Base-by-base conservation (phyloP, 2,113 vertebrate species). In the Eleginops maclovinus region DNA sequence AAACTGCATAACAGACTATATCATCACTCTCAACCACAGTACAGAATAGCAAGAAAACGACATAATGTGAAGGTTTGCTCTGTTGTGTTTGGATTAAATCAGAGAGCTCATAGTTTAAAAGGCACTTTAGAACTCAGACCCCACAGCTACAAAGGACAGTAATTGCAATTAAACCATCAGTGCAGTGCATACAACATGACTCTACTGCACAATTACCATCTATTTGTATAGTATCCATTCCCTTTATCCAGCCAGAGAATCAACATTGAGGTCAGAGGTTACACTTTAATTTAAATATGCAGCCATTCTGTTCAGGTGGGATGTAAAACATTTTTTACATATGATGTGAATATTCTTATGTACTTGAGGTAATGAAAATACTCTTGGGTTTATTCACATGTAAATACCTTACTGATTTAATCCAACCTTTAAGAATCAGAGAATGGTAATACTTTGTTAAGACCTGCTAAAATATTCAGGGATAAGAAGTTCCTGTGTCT, bases 71-170 rank as follows among this genome's bases (percentile, higher is more conserved):
- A 41, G 40, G 62, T 85, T 77, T 68, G 43, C 64, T 75, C 14
- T 72, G 50, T 46, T 77, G 67, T n/a, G 43, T 77, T 81, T 72
- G 22, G 56, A 88, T 66, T 54, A 51, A 71, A 70, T 83, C 50
- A 60, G 31, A 74, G 61, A 81, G 46, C 70, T 84, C 73, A 68
- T 73, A 14, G 70, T 81, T 43, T 81, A 66, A 84, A 92, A 93
- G 92, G 90, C 90, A 93, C 91, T 91, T 88, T n/a, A 75, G 58
- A 81, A 82, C 28, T 76, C 36, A 78, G 84, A 72, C 78, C 55
- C 79, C 64, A 70, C 62, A 83, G 81, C 83, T 84, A 86, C 81
- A 81, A 69, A 46, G 46, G 67, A 70, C 63, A 74, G 40, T 64
- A 10, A 79, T 77, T 75, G 50, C 17, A 72, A 26, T 47, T 44